Conservation (phyloP, 2,888 invertebrate genomes). For the Cabera pusaria region DNA sequence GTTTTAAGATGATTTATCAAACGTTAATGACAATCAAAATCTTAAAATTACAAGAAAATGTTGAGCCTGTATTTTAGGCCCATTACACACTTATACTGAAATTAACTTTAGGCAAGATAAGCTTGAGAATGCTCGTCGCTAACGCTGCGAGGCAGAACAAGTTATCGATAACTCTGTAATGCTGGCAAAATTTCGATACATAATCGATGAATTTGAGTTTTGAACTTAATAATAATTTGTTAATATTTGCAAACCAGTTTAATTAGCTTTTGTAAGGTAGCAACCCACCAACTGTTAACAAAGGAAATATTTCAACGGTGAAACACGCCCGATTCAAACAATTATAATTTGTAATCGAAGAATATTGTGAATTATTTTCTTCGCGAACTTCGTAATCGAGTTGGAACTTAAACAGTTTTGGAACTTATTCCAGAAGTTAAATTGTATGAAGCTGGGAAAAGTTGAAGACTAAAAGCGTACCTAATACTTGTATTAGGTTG, state of each 20-base stretch:
- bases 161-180: conserved; percentile 25
- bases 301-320: conserved; percentile 21
- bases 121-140: too few species aligned
- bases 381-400: conserved; percentile 1
- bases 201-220: conserved; percentile 38
- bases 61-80: too few species aligned
- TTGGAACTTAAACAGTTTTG: conserved; percentile 18
- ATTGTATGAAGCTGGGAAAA: too few species aligned
- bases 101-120: too few species aligned
- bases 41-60: too few species aligned
- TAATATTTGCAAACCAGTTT: conserved; percentile 36
- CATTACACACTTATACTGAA: too few species aligned
- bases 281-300: conserved; percentile 15
- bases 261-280: conserved; percentile 29
- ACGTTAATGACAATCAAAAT: too few species aligned
- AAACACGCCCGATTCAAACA: conserved; percentile 9
- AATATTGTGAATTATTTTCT: conserved; percentile 8
- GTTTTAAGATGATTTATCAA: too few species aligned
- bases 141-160: conserved; percentile 9
- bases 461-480: too few species aligned
- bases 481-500: too few species aligned
- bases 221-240: conserved; percentile 39
- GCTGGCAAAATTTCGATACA: conserved; percentile 37
- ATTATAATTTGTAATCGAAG: conserved; percentile 12
- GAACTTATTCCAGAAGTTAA: conserved; percentile 14